Base-by-base conservation (phyloP, 2,888 invertebrate genomes). In the Sclerodermus sp. region DNA sequence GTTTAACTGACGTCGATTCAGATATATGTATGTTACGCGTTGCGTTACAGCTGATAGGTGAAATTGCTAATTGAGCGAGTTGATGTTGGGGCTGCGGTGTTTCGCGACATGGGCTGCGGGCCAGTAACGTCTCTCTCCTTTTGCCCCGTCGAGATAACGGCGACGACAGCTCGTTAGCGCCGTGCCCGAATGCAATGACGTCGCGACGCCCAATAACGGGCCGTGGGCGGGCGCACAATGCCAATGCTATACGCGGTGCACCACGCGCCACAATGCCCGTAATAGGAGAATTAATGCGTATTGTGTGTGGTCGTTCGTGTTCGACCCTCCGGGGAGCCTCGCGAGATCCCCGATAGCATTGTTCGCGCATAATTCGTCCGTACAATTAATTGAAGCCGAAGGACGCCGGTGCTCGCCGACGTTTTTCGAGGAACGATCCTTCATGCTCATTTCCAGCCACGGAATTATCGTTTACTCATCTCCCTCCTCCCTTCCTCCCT, bases 141-240 rank as follows among this genome's bases (percentile, higher is more conserved):
- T 8, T 23, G 57, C 53, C 51, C 53, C 44, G 53, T 43, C 47
- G 55, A 58, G 55, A 56, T 55, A 63, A 60, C 60, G 54, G 55
- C 58, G 72, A 66, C 66, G 68, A 66, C 64, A 68, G 74, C 73
- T 75, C 73, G 74, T 74, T 75, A 74, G 62, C 65, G 60, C 53
- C 52, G 54, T 53, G 2, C 17, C 34, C 36, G 45, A 40, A 53
- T 57, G 57, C 53, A 66, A 66, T 61, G 62, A 64, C 64, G 66
- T 64, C 62, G 63, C 66, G 65, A 71, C 64, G 67, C 62, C 58
- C 66, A 65, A 23, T 23, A 23, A 23, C 23, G 8, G 23, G 23
- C 23, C 8, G 23, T 23, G 8, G 23, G 34, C 34, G 39, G 64
- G 67, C 64, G 51, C 57, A 68, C 70, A 67, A 60, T 23, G 23